Evolutionary conservation across 2,113 vertebrate genomes (phyloP), one percentile per base, ranked within the genome.

Genomic region (Rhinichthys klamathensis): DNA sequence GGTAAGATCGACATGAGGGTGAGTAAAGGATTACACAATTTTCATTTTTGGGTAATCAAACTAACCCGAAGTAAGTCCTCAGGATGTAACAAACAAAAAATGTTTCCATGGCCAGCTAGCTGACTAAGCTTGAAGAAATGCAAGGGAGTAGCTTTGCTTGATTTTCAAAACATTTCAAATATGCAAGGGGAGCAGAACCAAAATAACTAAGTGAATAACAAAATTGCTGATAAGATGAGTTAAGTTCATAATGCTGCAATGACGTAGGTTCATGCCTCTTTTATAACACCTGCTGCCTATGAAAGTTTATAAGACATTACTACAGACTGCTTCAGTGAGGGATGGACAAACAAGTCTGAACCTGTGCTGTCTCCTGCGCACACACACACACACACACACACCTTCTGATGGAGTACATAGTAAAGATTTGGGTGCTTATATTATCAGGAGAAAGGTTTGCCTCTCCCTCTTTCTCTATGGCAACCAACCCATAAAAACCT

Each of bases 401-500:
- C 1, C 10, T 49, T 44, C 49, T 69, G 35, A 74, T 76, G 38
- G 60, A 83, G 41, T 54, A 70, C 67, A 89, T 75, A 89, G 78
- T 86, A 73, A 87, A 81, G 70, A 82, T 2, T 12, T 56, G 70
- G 61, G 88, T 51, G 69, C 87, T 88, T 85, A 87, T 60, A 77
- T 44, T 85, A 86, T 41, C 60, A 46, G 27, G 27, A 72, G 58
- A 63, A 90, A 21, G 75, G 49, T 85, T 86, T 79, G 63, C 56
- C 81, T 54, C 74, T 78, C 82, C 30, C 46, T 56, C 35, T 18
- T 61, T 88, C 60, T 76, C 89, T 86, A 88, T 90, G 85, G 85
- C 61, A 90, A 90, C 87, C 27, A 35, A 61, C 80, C 83, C 87
- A 83, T 88, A 90, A 90, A 88, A 82, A 81, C 69, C 61, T 67